Evolutionary conservation across 1,140 invertebrate species (phyloP).

Genomic region (Eulimnadia texana): DNA sequence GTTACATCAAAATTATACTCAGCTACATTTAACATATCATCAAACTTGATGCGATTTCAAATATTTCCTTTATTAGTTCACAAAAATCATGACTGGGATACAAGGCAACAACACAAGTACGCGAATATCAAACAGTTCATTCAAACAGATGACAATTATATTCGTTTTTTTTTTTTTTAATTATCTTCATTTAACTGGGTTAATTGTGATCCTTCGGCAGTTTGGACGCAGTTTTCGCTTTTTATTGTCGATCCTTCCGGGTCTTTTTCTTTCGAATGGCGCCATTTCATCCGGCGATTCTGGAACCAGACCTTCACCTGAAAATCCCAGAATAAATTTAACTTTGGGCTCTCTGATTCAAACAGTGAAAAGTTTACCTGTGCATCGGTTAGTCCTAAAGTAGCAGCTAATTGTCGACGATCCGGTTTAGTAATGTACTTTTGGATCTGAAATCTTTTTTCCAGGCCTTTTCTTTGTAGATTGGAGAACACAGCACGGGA

Average conservation of each 20-base stretch:
- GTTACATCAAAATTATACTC: too few species aligned
- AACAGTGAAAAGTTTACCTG: slow-evolving; percentile 32
- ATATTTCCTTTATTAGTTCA: too few species aligned
- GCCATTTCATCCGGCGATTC: slow-evolving; percentile 32
- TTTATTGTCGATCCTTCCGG: background rate
- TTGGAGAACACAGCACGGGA: slow-evolving; percentile 71
- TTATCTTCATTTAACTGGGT: too few species aligned
- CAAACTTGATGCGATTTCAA: too few species aligned
- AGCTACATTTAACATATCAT: too few species aligned
- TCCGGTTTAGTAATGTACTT: slow-evolving; percentile 50
- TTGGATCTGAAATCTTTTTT: slow-evolving; percentile 43
- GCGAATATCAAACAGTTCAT: too few species aligned
- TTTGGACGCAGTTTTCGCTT: too few species aligned
- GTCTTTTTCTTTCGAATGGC: slow-evolving; percentile 16
- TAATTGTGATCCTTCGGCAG: too few species aligned
- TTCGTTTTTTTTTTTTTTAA: too few species aligned
- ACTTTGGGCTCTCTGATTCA: background rate
- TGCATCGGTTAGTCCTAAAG: slow-evolving; percentile 47
- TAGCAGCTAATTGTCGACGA: slow-evolving; percentile 43
- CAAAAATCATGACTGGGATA: too few species aligned
- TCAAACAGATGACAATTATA: too few species aligned
- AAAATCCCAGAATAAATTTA: slow-evolving; percentile 1
- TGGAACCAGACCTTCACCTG: slow-evolving; percentile 37
- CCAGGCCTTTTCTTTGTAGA: slow-evolving; percentile 43
- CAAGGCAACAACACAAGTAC: too few species aligned